Conservation (phyloP, 2,888 invertebrate species). For the Ceraclea dissimilis region DNA sequence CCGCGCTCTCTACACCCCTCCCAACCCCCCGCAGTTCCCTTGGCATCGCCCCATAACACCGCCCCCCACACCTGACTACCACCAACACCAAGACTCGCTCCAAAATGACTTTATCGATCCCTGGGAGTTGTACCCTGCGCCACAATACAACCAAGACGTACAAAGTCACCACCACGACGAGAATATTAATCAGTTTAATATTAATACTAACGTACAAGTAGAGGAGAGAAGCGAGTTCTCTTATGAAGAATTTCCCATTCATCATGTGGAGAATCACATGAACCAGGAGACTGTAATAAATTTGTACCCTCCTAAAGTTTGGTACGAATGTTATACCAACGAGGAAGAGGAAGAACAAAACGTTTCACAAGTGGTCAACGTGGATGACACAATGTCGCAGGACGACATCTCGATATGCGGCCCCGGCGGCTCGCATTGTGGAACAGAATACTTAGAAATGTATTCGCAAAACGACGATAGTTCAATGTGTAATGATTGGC, state of each 20-base stretch:
- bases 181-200: conserved; percentile 24
- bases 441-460: conserved; percentile 8
- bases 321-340: conserved; percentile 22
- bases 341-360: conserved; percentile 7
- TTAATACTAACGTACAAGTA: not conserved
- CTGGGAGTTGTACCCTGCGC: conserved; percentile 58
- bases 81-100: conserved; percentile 12
- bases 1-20: conserved; percentile 33
- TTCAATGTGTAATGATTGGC: conserved; percentile 2
- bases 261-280: not conserved
- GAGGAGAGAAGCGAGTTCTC: no score
- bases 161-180: conserved; percentile 26
- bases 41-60: conserved; percentile 43
- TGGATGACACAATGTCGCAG: conserved; percentile 9
- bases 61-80: conserved; percentile 36
- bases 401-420: conserved; percentile 8
- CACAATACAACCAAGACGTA: conserved; percentile 1
- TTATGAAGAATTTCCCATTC: no score
- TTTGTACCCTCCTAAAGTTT: conserved; percentile 9
- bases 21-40: conserved; percentile 36
- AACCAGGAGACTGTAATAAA: not conserved
- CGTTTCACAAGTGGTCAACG: not conserved
- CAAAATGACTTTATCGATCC: conserved; percentile 52
- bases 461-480: conserved; percentile 11
- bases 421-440: conserved; percentile 18